Base-by-base conservation (phyloP, 2,888 invertebrate genomes). In the Drosophila sordidula region DNA sequence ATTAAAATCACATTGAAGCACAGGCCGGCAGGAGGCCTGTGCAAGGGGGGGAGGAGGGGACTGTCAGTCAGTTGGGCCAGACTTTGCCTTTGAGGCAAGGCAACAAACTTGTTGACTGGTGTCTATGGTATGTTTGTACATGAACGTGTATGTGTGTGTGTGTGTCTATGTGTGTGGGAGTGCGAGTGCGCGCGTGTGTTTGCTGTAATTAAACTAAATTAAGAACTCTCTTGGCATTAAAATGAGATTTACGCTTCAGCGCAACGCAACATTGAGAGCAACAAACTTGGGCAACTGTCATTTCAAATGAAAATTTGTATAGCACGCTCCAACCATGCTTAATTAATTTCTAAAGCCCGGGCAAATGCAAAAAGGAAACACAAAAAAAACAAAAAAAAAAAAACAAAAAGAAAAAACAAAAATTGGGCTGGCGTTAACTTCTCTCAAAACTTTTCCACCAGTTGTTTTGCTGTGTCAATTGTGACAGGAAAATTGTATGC, bases 211-310 rank as follows among this genome's bases (percentile, higher is more conserved):
- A 86, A 89, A 89, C 85, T 81, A 89, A 89, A 86, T 86, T 84
- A 89, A 86, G 87, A 85, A 87, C 89, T 88, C 89, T 78, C 85
- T 87, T 79, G 87, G 85, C 87, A 87, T 89, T 81, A 89, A 86
- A 86, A 86, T 89, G 85, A 89, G 85, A 86, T 89, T 86, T 89
- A 89, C 89, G 89, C 89, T 78, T 78, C 80, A 88, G 80, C 72
- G 73, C 77, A 67, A 50, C 34, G 56, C 56, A 63, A 75, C 80
- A 82, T 66, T 75, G 79, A 71, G 69, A 50, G 70, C 70, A 74
- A 56, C 63, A 68, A 75, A 77, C 75, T 75, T 75, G 72, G 73
- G 56, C 55, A 73, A 75, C 75, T 77, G 75, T 75, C 78, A 77
- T 75, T 75, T 63, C 44, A 78, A 75, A 78, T 75, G 78, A 77